A percentile compares a stretch with the other conserved stretches of the same genome.
These are phyloP conservation scores for Aselliscus stoliczkanus DNA, from an alignment of 2,797 vertebrate genomes.

Conservation along the genomic window DNA sequence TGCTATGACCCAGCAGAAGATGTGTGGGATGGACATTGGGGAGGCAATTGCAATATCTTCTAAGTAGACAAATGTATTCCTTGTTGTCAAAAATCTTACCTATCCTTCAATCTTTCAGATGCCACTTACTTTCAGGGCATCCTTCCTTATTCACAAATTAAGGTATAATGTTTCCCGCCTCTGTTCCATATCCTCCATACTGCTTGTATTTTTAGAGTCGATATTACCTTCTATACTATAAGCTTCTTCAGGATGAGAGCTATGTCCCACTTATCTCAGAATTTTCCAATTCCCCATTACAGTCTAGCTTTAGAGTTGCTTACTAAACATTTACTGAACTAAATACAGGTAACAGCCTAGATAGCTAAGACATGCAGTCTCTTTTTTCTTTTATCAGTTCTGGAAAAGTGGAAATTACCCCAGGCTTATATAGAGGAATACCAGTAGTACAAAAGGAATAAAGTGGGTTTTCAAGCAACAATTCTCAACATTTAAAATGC, in stretches of 20 bases:
- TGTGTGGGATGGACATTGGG: neutral
- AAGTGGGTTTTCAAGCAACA: neutral
- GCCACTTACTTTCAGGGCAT: neutral
- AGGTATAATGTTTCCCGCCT: neutral
- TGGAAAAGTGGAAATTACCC: neutral
- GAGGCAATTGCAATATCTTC: neutral
- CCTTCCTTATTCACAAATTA: neutral
- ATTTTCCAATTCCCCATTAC: neutral
- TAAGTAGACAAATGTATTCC: neutral
- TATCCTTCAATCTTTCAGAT: neutral
- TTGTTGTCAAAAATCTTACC: neutral
- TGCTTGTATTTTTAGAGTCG: neutral
- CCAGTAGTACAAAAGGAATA: neutral
- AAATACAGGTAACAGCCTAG: neutral
- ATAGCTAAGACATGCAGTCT: neutral
- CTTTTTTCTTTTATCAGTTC: neutral
- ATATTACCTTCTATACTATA: neutral
- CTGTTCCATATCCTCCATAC: neutral
- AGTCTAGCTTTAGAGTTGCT: neutral
- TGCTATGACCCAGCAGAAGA: neutral
- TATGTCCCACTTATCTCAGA: neutral
- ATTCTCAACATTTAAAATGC: constrained; percentile 11
- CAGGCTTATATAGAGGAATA: neutral
- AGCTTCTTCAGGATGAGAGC: neutral
- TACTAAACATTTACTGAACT: neutral